Base-by-base conservation (phyloP, 2,113 vertebrate species). In the Galeopterus variegatus region DNA sequence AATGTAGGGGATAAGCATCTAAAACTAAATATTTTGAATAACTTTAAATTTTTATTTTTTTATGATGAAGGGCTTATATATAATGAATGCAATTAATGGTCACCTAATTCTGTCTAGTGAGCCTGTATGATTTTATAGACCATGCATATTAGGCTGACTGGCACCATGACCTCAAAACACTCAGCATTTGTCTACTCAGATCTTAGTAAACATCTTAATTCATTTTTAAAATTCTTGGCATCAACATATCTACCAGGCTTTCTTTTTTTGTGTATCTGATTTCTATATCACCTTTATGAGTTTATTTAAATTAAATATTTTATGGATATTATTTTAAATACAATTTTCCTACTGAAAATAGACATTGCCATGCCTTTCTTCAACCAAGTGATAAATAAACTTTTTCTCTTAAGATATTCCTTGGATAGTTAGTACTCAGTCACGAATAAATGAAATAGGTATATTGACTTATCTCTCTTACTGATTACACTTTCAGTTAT, bases 11-110 rank as follows among this genome's bases (percentile, higher is more conserved):
- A 80, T 36, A 79, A 45, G 10, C 15, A 65, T 41, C 58, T 70
- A 93, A 96, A 94, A 86, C 19, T 72, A 24, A 56, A 45, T 72
- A 58, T 83, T 90, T 94, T 48, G 6, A 69, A 36, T 54, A 89
- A n/a, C n/a, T 84, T 10, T 33, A 18, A 26, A 69, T 76, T 76
- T 77, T 26, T 62, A 19, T 81, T 86, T 83, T 72, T 70, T 91
- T 45, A 58, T 73, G 36, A 88, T 21, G 13, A 56, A 83, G 9
- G 36, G 1, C 15, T 94, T 86, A 21, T 36, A 26, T 64, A 50
- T 90, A 3, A 50, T 91, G 54, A 23, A 48, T 79, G 36, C 5
- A 41, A 1, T 50, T 87, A 58, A 67, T 72, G 28, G 6, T 65
- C 36, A 24, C 11, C 15, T 62, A 24, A 75, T 88, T 77, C 8